Evolutionary conservation across 1,140 invertebrate genomes (phyloP).

Genomic region (Argopecten irradians): DNA sequence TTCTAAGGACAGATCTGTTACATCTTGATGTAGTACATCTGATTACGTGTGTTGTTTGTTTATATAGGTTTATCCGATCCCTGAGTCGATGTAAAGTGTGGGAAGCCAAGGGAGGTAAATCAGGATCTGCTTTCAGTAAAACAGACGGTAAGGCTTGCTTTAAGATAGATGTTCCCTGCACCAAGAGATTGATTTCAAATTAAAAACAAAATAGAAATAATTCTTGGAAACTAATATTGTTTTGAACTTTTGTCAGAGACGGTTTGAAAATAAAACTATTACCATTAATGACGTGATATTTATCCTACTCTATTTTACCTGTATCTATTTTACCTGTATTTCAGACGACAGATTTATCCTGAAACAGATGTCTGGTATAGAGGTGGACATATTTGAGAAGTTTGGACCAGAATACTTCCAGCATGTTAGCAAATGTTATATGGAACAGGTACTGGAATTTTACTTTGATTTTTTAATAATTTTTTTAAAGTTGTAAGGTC

Average conservation of each 20-base stretch:
- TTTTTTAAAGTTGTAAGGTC: too few species aligned
- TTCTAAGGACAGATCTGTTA: too few species aligned
- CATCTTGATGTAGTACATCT: too few species aligned
- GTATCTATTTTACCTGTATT: too few species aligned
- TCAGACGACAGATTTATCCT: constrained; percentile 96
- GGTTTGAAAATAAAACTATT: neutral
- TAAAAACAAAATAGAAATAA: neutral
- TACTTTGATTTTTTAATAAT: constrained; percentile 77
- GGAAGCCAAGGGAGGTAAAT: constrained; percentile 97
- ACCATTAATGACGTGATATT: too few species aligned
- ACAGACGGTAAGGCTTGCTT: constrained; percentile 83
- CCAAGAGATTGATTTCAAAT: neutral
- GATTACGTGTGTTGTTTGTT: too few species aligned
- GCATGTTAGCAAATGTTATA: constrained; percentile 88
- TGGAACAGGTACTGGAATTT: constrained; percentile 74
- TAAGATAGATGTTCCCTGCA: neutral
- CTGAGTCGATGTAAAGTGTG: constrained; percentile 93
- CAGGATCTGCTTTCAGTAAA: constrained; percentile 96
- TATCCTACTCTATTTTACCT: too few species aligned
- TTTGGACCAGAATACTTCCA: constrained; percentile 97
- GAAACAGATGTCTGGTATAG: constrained; percentile 96
- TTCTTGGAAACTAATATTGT: neutral
- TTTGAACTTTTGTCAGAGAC: neutral
- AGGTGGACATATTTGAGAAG: constrained; percentile 94
- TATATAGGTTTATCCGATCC: constrained; percentile 83